A percentile compares a stretch with the other conserved stretches of the same genome.
Conservation (phyloP, 2,888 invertebrate genomes). For the Daptonema setosum region DNA sequence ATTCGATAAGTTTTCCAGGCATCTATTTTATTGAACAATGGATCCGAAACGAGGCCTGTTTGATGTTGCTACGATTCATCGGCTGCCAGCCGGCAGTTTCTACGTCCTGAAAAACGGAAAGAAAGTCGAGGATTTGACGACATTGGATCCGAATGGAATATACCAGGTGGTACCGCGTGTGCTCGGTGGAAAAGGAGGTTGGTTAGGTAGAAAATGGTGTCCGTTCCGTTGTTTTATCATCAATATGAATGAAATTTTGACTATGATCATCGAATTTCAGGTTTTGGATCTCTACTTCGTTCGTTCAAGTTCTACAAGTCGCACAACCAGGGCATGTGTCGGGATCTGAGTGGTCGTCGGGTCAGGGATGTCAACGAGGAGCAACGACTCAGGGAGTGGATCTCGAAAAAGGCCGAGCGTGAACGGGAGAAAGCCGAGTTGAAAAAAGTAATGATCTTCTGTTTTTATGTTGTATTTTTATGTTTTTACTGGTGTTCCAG, state of each 20-base stretch:
- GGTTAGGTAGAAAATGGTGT: too few species aligned
- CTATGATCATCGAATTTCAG: too few species aligned
- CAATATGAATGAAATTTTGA: too few species aligned
- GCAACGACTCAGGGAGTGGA: slow-evolving; percentile 15
- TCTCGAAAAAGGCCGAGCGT: not conserved
- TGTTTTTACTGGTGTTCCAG: too few species aligned
- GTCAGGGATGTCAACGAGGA: slow-evolving; percentile 89
- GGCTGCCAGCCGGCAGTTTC: not conserved
- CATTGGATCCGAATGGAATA: not conserved
- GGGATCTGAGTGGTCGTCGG: slow-evolving; percentile 78
- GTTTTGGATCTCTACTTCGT: slow-evolving; percentile 87
- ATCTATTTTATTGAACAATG: too few species aligned
- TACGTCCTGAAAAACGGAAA: not conserved
- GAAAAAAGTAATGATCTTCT: too few species aligned
- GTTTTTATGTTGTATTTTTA: too few species aligned
- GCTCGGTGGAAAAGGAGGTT: not conserved
- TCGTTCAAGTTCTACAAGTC: slow-evolving; percentile 96
- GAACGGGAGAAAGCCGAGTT: not conserved
- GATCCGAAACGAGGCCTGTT: too few species aligned
- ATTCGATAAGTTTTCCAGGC: too few species aligned
- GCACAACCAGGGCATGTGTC: slow-evolving; percentile 73
- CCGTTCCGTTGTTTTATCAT: too few species aligned
- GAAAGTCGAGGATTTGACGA: not conserved
- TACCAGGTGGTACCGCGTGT: not conserved
- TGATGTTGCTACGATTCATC: too few species aligned